Conservation (phyloP, 2,797 vertebrate genomes). For the Rhabdomys pumilio region DNA sequence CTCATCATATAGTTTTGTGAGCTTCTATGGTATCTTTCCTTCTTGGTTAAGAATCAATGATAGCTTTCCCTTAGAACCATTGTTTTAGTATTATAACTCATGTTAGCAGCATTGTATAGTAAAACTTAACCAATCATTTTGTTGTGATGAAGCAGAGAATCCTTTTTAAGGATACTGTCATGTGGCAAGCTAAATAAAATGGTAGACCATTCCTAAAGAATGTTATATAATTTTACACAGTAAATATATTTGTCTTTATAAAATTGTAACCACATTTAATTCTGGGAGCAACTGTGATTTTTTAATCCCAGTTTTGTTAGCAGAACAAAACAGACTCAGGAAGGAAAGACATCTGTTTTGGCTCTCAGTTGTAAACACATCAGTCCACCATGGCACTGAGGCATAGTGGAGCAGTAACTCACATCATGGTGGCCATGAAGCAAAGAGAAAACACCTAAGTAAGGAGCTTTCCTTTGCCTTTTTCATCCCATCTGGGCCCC, state of each 20-base stretch:
- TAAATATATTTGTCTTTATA: slow-evolving; percentile 19
- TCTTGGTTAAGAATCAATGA: slow-evolving; percentile 63
- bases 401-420: background rate
- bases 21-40: background rate
- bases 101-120: background rate
- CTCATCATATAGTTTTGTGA: slow-evolving; percentile 51
- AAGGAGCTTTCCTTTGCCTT: background rate
- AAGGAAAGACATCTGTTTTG: background rate
- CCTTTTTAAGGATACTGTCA: slow-evolving; percentile 8
- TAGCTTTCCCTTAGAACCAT: slow-evolving; percentile 1
- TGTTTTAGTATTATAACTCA: slow-evolving; percentile 16
- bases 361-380: background rate
- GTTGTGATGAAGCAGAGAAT: slow-evolving; percentile 38
- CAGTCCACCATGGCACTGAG: background rate
- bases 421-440: background rate
- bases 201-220: background rate
- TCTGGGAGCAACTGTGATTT: slow-evolving; percentile 45
- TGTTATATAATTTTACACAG: background rate
- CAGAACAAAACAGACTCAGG: background rate
- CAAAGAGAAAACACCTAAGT: background rate
- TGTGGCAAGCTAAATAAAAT: slow-evolving; percentile 47
- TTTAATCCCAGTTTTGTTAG: slow-evolving; percentile 22
- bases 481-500: background rate
- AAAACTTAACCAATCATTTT: background rate
- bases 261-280: slow-evolving; percentile 34